phyloP scores from a whole-genome alignment of 2,797 vertebrate genomes.

The Sebastes iracundus region DNA sequence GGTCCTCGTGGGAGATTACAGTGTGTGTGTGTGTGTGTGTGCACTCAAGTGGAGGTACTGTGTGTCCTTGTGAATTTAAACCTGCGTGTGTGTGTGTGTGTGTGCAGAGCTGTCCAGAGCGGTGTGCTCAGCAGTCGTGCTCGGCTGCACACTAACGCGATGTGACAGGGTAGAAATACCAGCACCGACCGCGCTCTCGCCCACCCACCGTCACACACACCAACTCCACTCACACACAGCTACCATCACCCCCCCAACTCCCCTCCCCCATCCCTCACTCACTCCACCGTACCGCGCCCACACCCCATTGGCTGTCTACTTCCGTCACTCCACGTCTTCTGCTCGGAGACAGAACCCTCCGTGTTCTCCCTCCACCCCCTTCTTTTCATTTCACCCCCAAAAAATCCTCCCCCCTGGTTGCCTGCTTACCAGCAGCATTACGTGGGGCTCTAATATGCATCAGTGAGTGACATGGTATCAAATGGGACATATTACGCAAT shows the following conservation, averaged over 20 bases:
- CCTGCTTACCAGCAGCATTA: slow-evolving; percentile 24
- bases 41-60: slow-evolving; percentile 32
- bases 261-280: neutral
- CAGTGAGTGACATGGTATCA: slow-evolving; percentile 33
- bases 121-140: slow-evolving; percentile 77
- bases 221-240: slow-evolving; percentile 42
- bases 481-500: slow-evolving; percentile 61
- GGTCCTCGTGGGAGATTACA: slow-evolving; percentile 57
- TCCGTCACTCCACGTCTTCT: slow-evolving; percentile 78
- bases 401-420: neutral
- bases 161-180: slow-evolving; percentile 84
- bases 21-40: slow-evolving; percentile 23
- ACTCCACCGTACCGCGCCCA: slow-evolving; percentile 28
- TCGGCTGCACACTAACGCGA: slow-evolving; percentile 79
- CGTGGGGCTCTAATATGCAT: slow-evolving; percentile 26
- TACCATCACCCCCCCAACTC: neutral
- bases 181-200: slow-evolving; percentile 70
- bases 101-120: slow-evolving; percentile 70
- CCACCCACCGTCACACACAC: slow-evolving; percentile 70
- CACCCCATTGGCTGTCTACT: slow-evolving; percentile 74
- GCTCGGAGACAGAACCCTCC: slow-evolving; percentile 75
- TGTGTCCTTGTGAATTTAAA: slow-evolving; percentile 43
- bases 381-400: neutral
- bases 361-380: neutral
- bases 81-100: slow-evolving; percentile 38